Evolutionary conservation across 2,888 invertebrate genomes (phyloP).

Genomic region (Harpalus rufipes): DNA sequence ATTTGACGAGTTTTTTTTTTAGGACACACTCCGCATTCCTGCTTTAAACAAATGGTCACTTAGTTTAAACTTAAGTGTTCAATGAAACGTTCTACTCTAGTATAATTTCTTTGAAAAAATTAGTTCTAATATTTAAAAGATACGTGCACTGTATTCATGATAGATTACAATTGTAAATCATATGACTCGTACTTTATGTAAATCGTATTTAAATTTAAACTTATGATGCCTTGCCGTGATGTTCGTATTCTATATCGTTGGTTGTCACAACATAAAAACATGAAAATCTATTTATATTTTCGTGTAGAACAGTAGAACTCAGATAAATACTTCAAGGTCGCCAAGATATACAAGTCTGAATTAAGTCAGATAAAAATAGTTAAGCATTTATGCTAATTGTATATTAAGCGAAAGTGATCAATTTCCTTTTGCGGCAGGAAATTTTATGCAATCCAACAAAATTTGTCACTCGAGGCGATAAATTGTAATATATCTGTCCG

Average conservation of each 20-base stretch:
- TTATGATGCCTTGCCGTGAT: not conserved
- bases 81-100: too few relatives aligned
- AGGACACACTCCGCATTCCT: too few relatives aligned
- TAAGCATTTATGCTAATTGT: slow-evolving; percentile 18
- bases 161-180: not conserved
- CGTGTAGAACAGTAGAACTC: not conserved
- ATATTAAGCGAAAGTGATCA: slow-evolving; percentile 1
- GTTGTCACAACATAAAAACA: slow-evolving; percentile 6
- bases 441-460: not conserved
- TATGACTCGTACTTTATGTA: not conserved
- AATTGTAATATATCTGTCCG: slow-evolving; percentile 19
- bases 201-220: slow-evolving; percentile 15
- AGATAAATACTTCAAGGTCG: slow-evolving; percentile 29
- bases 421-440: not conserved
- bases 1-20: too few relatives aligned
- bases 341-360: slow-evolving; percentile 16
- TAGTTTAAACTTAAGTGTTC: too few relatives aligned
- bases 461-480: not conserved
- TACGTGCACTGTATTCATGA: not conserved
- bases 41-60: too few relatives aligned
- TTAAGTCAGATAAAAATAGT: slow-evolving; percentile 22
- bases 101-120: too few relatives aligned
- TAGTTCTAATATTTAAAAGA: too few relatives aligned
- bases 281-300: slow-evolving; percentile 32
- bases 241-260: not conserved